phyloP scores from a whole-genome alignment of 2,113 vertebrate genomes.

The Taurulus bubalis region DNA sequence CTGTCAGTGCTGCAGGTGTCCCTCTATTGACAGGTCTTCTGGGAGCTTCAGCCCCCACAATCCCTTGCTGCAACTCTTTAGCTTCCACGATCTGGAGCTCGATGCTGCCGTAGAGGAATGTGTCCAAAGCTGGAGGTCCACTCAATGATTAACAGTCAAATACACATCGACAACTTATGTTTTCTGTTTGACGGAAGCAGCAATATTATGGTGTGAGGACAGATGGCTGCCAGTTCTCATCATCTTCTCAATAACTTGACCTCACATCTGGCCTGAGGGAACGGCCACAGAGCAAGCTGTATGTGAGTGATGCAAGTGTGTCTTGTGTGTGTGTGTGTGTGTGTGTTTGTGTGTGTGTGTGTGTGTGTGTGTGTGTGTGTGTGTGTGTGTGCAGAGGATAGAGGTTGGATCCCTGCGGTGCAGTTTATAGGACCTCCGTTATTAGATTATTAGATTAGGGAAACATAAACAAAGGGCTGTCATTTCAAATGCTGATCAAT shows the following conservation, averaged over 20 bases:
- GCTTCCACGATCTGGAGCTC: constrained; percentile 22
- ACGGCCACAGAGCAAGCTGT: constrained; percentile 37
- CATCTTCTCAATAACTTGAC: constrained; percentile 71
- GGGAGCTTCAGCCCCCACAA: constrained; percentile 9
- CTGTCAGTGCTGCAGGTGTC: constrained; percentile 32
- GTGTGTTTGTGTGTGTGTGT: no score
- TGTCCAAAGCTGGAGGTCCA: constrained; percentile 24
- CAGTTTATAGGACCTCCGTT: constrained; percentile 44
- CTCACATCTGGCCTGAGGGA: constrained; percentile 77
- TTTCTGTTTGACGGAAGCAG: constrained; percentile 50
- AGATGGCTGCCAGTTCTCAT: constrained; percentile 81
- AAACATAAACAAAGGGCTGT: constrained; percentile 36
- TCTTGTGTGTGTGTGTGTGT: neutral
- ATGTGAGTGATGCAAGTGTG: constrained; percentile 2
- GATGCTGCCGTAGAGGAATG: constrained; percentile 42
- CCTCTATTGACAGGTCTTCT: constrained; percentile 40
- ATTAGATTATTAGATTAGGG: constrained; percentile 67
- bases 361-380: neutral
- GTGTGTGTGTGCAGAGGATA: constrained; percentile 20
- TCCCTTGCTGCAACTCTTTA: constrained; percentile 4
- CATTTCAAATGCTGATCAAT: constrained; percentile 33
- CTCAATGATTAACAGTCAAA: constrained; percentile 42
- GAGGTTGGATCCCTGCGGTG: constrained; percentile 46
- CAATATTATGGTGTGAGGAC: constrained; percentile 78
- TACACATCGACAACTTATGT: constrained; percentile 33